Percentiles rank a stretch among this genome's conserved stretches.
Evolutionary conservation across 2,797 vertebrate species (phyloP).

Genomic region (Bovichtus diacanthus): DNA sequence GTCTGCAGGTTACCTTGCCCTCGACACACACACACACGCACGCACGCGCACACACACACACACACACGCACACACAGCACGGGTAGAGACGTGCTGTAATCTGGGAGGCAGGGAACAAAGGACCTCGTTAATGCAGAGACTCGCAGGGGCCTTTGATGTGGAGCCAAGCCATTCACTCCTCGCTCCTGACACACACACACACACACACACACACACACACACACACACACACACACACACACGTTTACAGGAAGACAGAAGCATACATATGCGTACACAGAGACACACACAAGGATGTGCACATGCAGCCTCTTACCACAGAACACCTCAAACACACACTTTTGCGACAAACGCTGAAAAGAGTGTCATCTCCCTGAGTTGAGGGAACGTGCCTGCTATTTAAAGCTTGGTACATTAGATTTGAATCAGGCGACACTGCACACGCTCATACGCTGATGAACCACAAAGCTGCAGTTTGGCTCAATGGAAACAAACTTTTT

Average conservation of each 20-base stretch:
- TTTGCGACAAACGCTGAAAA: constrained; percentile 42
- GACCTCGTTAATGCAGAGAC: constrained; percentile 96
- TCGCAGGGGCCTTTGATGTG: constrained; percentile 94
- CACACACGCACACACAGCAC: constrained; percentile 78
- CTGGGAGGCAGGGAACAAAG: constrained; percentile 95
- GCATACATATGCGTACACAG: constrained; percentile 32
- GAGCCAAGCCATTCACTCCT: constrained; percentile 93
- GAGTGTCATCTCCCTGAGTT: constrained; percentile 51
- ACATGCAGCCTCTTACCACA: constrained; percentile 55
- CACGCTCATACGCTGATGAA: constrained; percentile 59
- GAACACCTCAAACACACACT: constrained; percentile 43
- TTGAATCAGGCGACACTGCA: constrained; percentile 53
- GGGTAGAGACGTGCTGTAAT: constrained; percentile 92
- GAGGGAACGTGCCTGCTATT: constrained; percentile 62
- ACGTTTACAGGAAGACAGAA: constrained; percentile 28
- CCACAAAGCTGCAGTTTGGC: constrained; percentile 54
- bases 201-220: constrained; percentile 63
- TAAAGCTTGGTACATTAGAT: constrained; percentile 71
- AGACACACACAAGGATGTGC: constrained; percentile 17
- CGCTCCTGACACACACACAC: constrained; percentile 79
- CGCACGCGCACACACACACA: constrained; percentile 29
- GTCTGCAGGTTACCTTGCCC: constrained; percentile 84
- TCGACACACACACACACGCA: constrained; percentile 34
- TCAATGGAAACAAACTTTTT: constrained; percentile 52
- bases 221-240: constrained; percentile 72